phyloP scores from a whole-genome alignment of 2,888 invertebrate genomes.

The Synanthedon tipuliformis region DNA sequence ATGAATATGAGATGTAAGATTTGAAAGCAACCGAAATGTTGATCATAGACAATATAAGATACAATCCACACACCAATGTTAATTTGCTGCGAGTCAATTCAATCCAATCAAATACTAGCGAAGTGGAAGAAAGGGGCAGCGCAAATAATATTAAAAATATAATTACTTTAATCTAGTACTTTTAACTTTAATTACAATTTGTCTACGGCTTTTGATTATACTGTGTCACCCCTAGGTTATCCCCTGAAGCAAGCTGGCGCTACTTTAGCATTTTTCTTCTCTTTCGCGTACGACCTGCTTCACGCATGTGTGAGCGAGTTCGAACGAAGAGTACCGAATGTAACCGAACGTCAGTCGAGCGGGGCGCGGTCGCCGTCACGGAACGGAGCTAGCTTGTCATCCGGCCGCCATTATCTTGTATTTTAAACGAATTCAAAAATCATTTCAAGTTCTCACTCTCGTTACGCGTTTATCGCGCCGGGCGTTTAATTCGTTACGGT shows the following conservation, averaged over 20 bases:
- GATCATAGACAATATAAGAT: no score
- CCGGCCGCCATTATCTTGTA: slow-evolving; percentile 73
- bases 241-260: background rate
- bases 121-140: no score
- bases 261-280: slow-evolving; percentile 26
- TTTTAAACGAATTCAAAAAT: slow-evolving; percentile 66
- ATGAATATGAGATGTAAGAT: no score
- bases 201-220: slow-evolving; percentile 6
- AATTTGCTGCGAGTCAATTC: no score
- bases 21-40: no score
- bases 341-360: slow-evolving; percentile 68
- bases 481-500: slow-evolving; percentile 29
- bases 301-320: slow-evolving; percentile 66
- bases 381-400: slow-evolving; percentile 71
- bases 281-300: slow-evolving; percentile 40
- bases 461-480: slow-evolving; percentile 45
- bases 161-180: no score
- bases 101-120: no score
- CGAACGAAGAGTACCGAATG: slow-evolving; percentile 60
- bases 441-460: slow-evolving; percentile 55
- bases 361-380: slow-evolving; percentile 73
- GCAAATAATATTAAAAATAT: no score
- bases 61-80: no score
- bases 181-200: background rate
- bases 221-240: no score